phyloP scores from a whole-genome alignment of 2,797 vertebrate genomes.

The Limosa lapponica region DNA sequence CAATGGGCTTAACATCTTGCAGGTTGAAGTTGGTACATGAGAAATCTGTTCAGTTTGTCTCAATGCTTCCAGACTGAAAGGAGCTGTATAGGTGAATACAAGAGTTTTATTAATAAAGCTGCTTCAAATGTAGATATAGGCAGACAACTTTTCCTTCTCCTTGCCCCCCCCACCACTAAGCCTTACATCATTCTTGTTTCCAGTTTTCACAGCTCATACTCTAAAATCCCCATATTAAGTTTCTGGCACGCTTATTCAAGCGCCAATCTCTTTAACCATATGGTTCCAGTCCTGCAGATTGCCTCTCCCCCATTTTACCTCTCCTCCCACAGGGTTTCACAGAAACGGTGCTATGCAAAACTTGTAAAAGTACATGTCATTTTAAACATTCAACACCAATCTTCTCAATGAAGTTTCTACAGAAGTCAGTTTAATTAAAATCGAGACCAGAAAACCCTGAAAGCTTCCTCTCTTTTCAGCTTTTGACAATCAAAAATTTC shows the following conservation, averaged over 20 bases:
- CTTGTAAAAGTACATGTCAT: slow-evolving; percentile 4
- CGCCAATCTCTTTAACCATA: background rate
- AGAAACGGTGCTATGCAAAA: background rate
- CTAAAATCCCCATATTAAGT: background rate
- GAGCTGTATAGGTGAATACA: background rate
- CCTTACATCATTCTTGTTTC: background rate
- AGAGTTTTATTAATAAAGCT: slow-evolving; percentile 6
- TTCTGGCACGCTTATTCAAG: background rate
- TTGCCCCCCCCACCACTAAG: too few relatives aligned
- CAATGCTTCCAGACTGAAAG: background rate
- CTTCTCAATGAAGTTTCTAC: slow-evolving; percentile 26
- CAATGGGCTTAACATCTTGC: background rate
- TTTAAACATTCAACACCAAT: background rate
- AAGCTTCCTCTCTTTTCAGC: background rate
- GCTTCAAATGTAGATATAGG: background rate
- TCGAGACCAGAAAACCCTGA: background rate
- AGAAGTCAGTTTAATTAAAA: background rate
- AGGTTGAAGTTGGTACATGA: background rate
- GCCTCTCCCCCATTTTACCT: slow-evolving; percentile 10
- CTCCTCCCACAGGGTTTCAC: slow-evolving; percentile 50
- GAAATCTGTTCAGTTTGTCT: background rate
- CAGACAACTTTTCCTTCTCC: background rate
- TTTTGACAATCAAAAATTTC: background rate
- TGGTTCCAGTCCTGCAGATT: slow-evolving; percentile 54
- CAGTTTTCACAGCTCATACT: slow-evolving; percentile 26